phyloP scores from a whole-genome alignment of 2,888 invertebrate species.

The Heliothis peltigera region DNA sequence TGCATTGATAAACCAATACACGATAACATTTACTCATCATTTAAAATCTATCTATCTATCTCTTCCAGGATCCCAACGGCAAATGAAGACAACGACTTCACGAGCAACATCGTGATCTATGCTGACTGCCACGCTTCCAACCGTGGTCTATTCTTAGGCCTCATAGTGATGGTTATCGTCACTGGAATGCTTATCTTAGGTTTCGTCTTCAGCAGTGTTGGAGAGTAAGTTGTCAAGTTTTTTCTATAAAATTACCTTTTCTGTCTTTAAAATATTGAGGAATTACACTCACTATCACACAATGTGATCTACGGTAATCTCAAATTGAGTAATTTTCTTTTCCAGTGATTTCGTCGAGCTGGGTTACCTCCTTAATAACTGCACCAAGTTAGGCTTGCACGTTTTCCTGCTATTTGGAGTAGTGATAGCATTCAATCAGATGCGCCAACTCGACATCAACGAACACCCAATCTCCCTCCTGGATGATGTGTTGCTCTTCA shows the following conservation, averaged over 20 bases:
- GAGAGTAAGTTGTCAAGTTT: conserved; percentile 73
- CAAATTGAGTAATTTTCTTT: conserved; percentile 37
- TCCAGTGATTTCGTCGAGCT: conserved; percentile 84
- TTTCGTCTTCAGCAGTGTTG: conserved; percentile 87
- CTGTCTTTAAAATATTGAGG: too few species aligned
- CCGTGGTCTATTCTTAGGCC: conserved; percentile 93
- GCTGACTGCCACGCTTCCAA: conserved; percentile 94
- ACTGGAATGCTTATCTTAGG: conserved; percentile 85
- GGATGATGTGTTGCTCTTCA: conserved; percentile 92
- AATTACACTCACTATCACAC: too few species aligned
- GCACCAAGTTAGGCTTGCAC: conserved; percentile 89
- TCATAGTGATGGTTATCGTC: conserved; percentile 89
- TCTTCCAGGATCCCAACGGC: conserved; percentile 81
- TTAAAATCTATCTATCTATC: not conserved
- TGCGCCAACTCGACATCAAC: conserved; percentile 91
- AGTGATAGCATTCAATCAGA: conserved; percentile 91
- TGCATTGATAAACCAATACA: not conserved
- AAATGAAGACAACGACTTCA: conserved; percentile 86
- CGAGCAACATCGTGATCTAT: conserved; percentile 90
- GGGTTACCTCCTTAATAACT: conserved; percentile 86
- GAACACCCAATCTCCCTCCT: conserved; percentile 91
- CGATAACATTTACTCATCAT: not conserved
- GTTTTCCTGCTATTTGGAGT: conserved; percentile 89
- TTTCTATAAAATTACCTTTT: not conserved
- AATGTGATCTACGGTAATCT: too few species aligned